Percentiles rank a stretch among this genome's conserved stretches.
Evolutionary conservation across 1,140 invertebrate genomes (phyloP).

Genomic region (Habropoda laboriosa): DNA sequence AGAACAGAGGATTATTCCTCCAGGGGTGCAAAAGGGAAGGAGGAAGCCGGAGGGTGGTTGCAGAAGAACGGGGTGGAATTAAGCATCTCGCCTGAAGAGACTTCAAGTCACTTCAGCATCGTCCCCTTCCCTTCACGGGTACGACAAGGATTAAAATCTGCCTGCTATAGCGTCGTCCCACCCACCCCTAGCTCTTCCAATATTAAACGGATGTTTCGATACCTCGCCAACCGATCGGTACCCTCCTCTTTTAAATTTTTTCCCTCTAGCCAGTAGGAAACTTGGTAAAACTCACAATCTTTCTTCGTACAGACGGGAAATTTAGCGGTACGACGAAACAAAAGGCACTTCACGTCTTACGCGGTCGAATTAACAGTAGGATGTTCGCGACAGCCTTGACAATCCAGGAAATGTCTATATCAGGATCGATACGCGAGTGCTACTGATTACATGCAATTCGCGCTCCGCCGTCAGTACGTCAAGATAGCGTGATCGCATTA

Average conservation of each 20-base stretch:
- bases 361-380: slow-evolving; percentile 26
- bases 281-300: neutral
- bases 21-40: slow-evolving; percentile 49
- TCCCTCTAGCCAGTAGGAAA: neutral
- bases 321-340: neutral
- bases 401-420: slow-evolving; percentile 63
- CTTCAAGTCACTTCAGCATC: slow-evolving; percentile 81
- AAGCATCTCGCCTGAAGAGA: slow-evolving; percentile 82
- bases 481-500: slow-evolving; percentile 61
- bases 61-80: slow-evolving; percentile 77
- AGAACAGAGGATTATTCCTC: slow-evolving; percentile 76
- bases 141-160: slow-evolving; percentile 82
- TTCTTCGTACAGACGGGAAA: neutral
- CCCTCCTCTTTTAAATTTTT: slow-evolving; percentile 44
- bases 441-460: slow-evolving; percentile 62
- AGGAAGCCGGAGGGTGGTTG: slow-evolving; percentile 64
- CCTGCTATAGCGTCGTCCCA: slow-evolving; percentile 72
- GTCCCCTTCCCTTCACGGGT: slow-evolving; percentile 68
- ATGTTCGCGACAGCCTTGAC: slow-evolving; percentile 53
- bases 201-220: slow-evolving; percentile 79
- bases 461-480: slow-evolving; percentile 48
- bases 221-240: slow-evolving; percentile 63
- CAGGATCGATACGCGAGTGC: slow-evolving; percentile 54
- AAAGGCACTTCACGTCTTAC: slow-evolving; percentile 1
- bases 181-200: slow-evolving; percentile 60